These are phyloP conservation scores for Chymomyza fuscimana DNA, from an alignment of 2,888 invertebrate species.

Conservation along the genomic window DNA sequence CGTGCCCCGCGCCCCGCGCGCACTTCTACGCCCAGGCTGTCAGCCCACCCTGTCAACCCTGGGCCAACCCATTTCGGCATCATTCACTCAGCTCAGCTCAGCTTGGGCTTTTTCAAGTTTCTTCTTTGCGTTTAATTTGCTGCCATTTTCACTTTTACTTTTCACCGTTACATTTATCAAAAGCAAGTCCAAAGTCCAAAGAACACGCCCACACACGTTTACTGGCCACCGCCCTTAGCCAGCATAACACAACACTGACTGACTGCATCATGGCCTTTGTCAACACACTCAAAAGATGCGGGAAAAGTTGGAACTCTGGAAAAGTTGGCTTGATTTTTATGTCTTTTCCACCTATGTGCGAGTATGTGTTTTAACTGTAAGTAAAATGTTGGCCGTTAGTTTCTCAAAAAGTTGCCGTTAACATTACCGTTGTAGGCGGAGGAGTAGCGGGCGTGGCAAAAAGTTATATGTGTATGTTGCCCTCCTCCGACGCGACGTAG, in stretches of 20 bases:
- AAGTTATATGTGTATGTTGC: background rate
- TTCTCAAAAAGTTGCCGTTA: slow-evolving; percentile 15
- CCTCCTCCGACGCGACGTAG: background rate
- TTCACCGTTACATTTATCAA: slow-evolving; percentile 53
- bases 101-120: slow-evolving; percentile 51
- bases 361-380: slow-evolving; percentile 46
- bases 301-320: slow-evolving; percentile 15
- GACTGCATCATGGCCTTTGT: slow-evolving; percentile 48
- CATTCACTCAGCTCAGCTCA: slow-evolving; percentile 18
- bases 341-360: slow-evolving; percentile 40
- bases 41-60: background rate
- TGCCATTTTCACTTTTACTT: slow-evolving; percentile 62
- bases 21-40: background rate
- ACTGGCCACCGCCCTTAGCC: background rate
- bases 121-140: slow-evolving; percentile 61
- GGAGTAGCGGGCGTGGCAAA: background rate
- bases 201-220: slow-evolving; percentile 20
- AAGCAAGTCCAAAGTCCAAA: slow-evolving; percentile 34
- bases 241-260: slow-evolving; percentile 7
- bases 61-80: slow-evolving; percentile 11
- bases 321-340: slow-evolving; percentile 26
- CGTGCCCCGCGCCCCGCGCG: background rate
- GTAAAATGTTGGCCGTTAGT: slow-evolving; percentile 61
- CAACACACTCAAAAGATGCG: slow-evolving; percentile 46
- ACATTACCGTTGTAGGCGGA: background rate